Evolutionary conservation across 2,113 vertebrate genomes (phyloP), one percentile per base, ranked within the genome.

Genomic region (Coryphaenoides rupestris): DNA sequence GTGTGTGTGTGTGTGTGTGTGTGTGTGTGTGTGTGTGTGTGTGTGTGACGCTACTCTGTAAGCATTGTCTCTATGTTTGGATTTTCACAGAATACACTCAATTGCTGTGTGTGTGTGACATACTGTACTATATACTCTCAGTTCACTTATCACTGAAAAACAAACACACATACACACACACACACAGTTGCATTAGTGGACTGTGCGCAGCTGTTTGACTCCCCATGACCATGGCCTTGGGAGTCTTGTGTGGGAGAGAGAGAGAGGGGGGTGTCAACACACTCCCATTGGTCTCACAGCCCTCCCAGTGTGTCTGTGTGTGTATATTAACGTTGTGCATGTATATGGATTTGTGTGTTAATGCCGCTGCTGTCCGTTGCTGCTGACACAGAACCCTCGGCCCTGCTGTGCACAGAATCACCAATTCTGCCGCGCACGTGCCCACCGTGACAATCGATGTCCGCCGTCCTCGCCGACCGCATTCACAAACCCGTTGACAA

Each of bases 1-100:
- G 78, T 63, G 47, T 60, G 78, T 60, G 78, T 76, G 78, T 63
- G 47, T 60, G 78, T 60, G 78, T 76, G 78, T 63, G 47, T 60
- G 78, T 60, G 78, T 76, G 78, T 63, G 47, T 60, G 78, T 60
- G 78, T 76, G 22, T 21, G 5, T 54, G 49, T 66, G 49, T 60
- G 78, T 60, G 78, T 76, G 78, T 63, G 47, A 55, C 50, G 9
- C 64, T 58, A 5, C 19, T 62, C 21, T 63, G 60, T 67, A 19
- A 70, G 67, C 50, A 26, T 66, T 62, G 60, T 40, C 59, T 71
- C 63, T 47, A 67, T 68, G 58, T 66, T 62, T 61, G 56, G 64
- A 64, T 71, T 66, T 69, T 22, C 15, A 24, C 49, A 1, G 60
- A 72, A 68, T 63, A 59, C 26, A 65, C 21, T 62, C 54, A 56